These are phyloP conservation scores for Telmatochromis brichardi DNA, from an alignment of 2,113 vertebrate genomes.

Conservation along the genomic window DNA sequence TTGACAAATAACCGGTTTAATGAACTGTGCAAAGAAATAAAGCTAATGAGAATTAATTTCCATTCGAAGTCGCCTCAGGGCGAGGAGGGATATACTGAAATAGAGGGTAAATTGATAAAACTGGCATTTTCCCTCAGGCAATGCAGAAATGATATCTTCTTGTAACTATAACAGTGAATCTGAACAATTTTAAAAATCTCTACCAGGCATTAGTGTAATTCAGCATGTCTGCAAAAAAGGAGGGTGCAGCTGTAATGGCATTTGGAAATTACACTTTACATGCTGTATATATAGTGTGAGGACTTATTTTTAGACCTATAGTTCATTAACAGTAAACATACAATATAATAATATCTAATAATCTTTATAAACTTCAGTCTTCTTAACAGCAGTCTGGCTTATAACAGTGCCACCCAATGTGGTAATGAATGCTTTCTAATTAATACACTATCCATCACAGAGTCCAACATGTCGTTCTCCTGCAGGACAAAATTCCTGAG, in stretches of 20 bases:
- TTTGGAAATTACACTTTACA: background rate
- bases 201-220: background rate
- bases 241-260: background rate
- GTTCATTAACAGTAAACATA: background rate
- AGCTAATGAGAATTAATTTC: background rate
- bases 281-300: background rate
- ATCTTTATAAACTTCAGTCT: background rate
- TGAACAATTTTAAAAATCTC: background rate
- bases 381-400: background rate
- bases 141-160: background rate
- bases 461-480: conserved; percentile 26
- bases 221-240: background rate
- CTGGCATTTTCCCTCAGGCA: background rate
- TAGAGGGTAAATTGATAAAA: background rate
- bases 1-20: background rate
- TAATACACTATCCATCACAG: conserved; percentile 60
- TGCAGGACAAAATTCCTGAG: conserved; percentile 48
- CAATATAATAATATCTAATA: background rate
- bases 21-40: background rate
- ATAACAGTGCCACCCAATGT: conserved; percentile 37
- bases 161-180: background rate
- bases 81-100: background rate
- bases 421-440: conserved; percentile 35
- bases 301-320: background rate
- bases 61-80: background rate